Percentiles rank a stretch among this genome's conserved stretches.
Conservation (phyloP, 2,888 invertebrate species). For the Lagria hirta region DNA sequence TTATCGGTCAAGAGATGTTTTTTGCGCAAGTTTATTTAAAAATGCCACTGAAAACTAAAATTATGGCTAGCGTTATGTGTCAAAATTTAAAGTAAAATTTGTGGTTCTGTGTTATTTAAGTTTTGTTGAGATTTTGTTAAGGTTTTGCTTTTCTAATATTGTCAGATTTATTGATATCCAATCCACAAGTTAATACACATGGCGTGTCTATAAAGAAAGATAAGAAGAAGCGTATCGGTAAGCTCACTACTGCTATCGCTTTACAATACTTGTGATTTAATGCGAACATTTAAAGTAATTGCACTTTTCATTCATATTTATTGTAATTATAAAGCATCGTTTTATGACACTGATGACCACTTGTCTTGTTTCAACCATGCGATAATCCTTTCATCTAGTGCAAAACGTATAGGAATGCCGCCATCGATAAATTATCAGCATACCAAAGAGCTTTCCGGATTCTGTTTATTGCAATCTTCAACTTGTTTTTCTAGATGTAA, state of each 20-base stretch:
- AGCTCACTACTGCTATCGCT: slow-evolving; percentile 29
- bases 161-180: slow-evolving; percentile 27
- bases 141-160: no score
- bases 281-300: slow-evolving; percentile 28
- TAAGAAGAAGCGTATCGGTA: slow-evolving; percentile 20
- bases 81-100: no score
- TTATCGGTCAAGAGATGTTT: no score
- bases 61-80: no score
- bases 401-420: slow-evolving; percentile 10
- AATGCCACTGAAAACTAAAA: no score
- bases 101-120: no score
- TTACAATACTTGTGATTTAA: slow-evolving; percentile 30
- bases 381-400: slow-evolving; percentile 24
- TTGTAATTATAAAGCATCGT: slow-evolving; percentile 29
- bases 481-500: slow-evolving; percentile 6
- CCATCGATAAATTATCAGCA: slow-evolving; percentile 14
- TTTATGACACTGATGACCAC: slow-evolving; percentile 26
- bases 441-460: slow-evolving; percentile 12
- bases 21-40: no score
- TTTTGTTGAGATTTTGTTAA: no score
- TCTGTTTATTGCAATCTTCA: slow-evolving; percentile 7
- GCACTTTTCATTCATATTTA: slow-evolving; percentile 31
- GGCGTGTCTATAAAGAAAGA: slow-evolving; percentile 15
- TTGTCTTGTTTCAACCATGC: slow-evolving; percentile 23
- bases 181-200: slow-evolving; percentile 26